phyloP scores from a whole-genome alignment of 2,797 vertebrate genomes.

The Sylvia borin region DNA sequence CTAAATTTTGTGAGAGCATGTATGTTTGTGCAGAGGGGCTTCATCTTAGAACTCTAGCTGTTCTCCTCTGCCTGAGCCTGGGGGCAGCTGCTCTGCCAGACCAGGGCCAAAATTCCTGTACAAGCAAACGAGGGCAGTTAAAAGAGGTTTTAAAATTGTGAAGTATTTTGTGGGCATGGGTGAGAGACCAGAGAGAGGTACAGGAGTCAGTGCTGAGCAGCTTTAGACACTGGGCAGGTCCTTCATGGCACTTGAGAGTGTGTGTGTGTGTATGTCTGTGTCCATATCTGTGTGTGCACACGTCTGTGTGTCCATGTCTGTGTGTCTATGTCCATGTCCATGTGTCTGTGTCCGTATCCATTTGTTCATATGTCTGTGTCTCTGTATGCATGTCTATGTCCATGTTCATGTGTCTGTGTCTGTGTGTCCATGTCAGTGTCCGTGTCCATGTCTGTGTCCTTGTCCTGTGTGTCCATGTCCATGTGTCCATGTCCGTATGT shows the following conservation, averaged over 20 bases:
- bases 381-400: neutral
- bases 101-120: neutral
- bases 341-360: no score
- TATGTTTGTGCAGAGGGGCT: constrained; percentile 77
- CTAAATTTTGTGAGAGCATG: constrained; percentile 99
- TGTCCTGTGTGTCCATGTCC: neutral
- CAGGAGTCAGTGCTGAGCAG: neutral
- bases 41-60: neutral
- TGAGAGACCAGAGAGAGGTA: neutral
- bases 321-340: neutral
- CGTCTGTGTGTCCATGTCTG: no score
- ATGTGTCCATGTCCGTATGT: neutral
- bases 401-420: neutral
- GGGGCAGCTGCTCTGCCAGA: neutral
- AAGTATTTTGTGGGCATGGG: neutral
- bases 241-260: neutral
- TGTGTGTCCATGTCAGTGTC: no score
- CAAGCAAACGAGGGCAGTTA: neutral
- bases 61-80: neutral
- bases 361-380: neutral
- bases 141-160: neutral
- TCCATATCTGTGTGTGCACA: neutral
- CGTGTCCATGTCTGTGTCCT: neutral
- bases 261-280: neutral
- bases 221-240: no score